Percentiles rank a stretch among this genome's conserved stretches.
phyloP scores from a whole-genome alignment of 2,888 invertebrate genomes.

The Endotricha flammealis region DNA sequence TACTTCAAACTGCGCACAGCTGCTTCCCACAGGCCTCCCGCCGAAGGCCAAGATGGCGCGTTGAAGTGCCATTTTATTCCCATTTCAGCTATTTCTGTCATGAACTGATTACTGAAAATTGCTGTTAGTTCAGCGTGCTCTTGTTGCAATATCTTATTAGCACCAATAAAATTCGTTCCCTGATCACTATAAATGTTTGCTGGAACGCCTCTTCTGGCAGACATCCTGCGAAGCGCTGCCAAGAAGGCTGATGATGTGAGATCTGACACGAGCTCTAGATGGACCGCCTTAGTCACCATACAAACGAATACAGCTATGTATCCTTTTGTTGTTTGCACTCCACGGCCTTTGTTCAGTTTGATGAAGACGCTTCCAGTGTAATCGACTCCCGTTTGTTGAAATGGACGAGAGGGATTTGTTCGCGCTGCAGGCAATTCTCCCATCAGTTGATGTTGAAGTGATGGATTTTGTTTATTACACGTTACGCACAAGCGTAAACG shows the following conservation, averaged over 20 bases:
- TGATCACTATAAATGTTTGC: neutral
- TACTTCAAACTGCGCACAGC: too few species aligned
- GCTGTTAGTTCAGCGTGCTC: too few species aligned
- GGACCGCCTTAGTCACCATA: conserved; percentile 17
- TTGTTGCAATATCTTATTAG: neutral
- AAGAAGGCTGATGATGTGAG: neutral
- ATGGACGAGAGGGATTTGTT: conserved; percentile 12
- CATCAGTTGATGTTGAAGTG: conserved; percentile 9
- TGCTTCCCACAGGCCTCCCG: too few species aligned
- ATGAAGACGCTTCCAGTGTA: conserved; percentile 15
- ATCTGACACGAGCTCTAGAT: conserved; percentile 18
- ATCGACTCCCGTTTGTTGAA: too few species aligned
- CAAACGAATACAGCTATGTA: conserved; percentile 16
- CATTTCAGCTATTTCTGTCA: too few species aligned
- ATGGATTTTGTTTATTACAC: conserved; percentile 10
- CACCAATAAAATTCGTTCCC: conserved; percentile 1
- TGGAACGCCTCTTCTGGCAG: conserved; percentile 8
- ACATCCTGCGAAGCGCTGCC: neutral
- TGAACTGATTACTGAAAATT: too few species aligned
- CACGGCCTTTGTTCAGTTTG: conserved; percentile 15
- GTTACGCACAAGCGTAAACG: conserved; percentile 7
- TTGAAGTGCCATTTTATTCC: too few species aligned
- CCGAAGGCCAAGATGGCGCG: too few species aligned
- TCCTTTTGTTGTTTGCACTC: conserved; percentile 14
- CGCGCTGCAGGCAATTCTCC: conserved; percentile 9